A percentile compares a stretch with the other conserved stretches of the same genome.
Evolutionary conservation across 2,888 invertebrate genomes (phyloP).

Genomic region (Oxycera nigricornis): DNA sequence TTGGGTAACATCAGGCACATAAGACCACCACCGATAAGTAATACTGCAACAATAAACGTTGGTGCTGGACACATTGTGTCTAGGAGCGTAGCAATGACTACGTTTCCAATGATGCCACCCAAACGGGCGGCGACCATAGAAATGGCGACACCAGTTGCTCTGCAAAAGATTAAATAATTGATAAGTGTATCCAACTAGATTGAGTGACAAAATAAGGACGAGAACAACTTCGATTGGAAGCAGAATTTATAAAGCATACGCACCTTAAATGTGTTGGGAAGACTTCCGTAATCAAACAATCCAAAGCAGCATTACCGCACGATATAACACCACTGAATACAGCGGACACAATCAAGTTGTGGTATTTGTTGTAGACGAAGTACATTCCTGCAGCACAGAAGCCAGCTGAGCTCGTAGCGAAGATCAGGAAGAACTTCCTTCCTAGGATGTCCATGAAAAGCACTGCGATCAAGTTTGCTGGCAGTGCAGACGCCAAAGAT

Average conservation of each 20-base stretch:
- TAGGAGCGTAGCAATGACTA: conserved; percentile 86
- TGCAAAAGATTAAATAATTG: conserved; percentile 57
- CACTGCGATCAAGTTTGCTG: conserved; percentile 83
- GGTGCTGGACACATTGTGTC: conserved; percentile 91
- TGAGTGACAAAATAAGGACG: too few relatives aligned
- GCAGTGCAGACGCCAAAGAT: conserved; percentile 84
- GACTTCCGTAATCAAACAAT: conserved; percentile 91
- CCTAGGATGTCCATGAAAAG: conserved; percentile 86
- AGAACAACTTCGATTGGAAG: neutral
- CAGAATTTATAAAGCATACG: neutral
- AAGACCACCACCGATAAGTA: conserved; percentile 86
- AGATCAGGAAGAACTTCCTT: conserved; percentile 76
- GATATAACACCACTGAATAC: conserved; percentile 88
- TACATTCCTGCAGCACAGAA: conserved; percentile 84
- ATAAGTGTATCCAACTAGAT: too few relatives aligned
- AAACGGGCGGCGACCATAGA: conserved; percentile 89
- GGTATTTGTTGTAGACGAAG: conserved; percentile 82
- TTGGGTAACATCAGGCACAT: conserved; percentile 89
- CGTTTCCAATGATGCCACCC: conserved; percentile 78
- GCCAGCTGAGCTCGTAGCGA: conserved; percentile 85
- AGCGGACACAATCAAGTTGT: conserved; percentile 83
- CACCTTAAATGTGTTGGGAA: conserved; percentile 90
- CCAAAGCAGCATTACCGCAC: conserved; percentile 87
- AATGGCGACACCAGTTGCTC: conserved; percentile 89
- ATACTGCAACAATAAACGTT: conserved; percentile 86